phyloP scores from a whole-genome alignment of 2,797 vertebrate species.

The Australoheros facetus region DNA sequence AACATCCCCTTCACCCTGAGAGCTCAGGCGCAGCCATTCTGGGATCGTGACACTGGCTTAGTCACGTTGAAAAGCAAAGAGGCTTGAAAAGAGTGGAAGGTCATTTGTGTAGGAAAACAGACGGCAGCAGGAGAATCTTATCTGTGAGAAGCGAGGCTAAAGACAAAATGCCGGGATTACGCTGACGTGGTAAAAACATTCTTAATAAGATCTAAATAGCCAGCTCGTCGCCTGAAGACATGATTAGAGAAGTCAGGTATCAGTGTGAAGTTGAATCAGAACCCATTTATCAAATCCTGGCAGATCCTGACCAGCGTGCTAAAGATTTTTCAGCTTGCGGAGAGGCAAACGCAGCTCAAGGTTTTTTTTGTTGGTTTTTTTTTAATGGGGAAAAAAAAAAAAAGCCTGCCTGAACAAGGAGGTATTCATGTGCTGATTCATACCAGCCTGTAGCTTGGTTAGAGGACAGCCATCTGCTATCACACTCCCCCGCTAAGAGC shows the following conservation, averaged over 20 bases:
- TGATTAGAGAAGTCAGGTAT: constrained; percentile 11
- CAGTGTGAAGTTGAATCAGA: constrained; percentile 29
- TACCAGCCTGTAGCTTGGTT: constrained; percentile 62
- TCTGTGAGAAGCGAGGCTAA: not conserved
- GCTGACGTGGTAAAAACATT: constrained; percentile 4
- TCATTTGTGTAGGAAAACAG: constrained; percentile 9
- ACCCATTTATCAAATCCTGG: constrained; percentile 57
- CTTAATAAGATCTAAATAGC: not conserved
- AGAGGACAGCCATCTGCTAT: constrained; percentile 76
- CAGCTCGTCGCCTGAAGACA: constrained; percentile 9
- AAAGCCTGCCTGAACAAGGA: constrained; percentile 79
- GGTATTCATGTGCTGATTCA: constrained; percentile 81
- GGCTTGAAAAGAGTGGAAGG: constrained; percentile 16
- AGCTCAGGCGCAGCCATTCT: constrained; percentile 22
- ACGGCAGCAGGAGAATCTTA: not conserved
- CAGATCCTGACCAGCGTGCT: constrained; percentile 52
- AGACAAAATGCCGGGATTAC: not conserved
- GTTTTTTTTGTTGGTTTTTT: no score
- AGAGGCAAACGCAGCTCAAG: constrained; percentile 68
- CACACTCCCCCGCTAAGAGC: constrained; percentile 71
- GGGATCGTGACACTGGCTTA: constrained; percentile 45
- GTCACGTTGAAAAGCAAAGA: constrained; percentile 32
- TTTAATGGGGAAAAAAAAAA: constrained; percentile 30
- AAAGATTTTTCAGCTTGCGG: constrained; percentile 49
- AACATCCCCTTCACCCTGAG: constrained; percentile 22